Conservation (phyloP, 2,888 invertebrate species). For the Xestia rhomboidea region DNA sequence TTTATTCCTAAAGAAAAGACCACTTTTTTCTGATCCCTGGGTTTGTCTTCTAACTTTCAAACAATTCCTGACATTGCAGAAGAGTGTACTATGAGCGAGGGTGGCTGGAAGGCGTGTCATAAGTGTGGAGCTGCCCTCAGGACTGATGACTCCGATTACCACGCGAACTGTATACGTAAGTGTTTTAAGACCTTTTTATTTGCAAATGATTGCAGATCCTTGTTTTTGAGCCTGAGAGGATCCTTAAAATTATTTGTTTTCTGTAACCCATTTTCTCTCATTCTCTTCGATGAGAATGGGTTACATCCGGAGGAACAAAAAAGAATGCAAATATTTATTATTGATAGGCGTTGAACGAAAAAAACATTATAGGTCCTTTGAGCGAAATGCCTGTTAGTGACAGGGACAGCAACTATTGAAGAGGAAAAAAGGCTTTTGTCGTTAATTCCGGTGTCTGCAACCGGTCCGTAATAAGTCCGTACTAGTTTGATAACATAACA, state of each 20-base stretch:
- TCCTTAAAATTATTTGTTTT: not conserved
- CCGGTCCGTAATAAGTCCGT: too few species aligned
- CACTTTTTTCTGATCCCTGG: not conserved
- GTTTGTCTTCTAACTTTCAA: not conserved
- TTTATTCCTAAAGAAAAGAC: not conserved
- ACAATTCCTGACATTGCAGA: conserved; percentile 72
- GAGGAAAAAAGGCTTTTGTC: too few species aligned
- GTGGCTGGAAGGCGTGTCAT: conserved; percentile 84
- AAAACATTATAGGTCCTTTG: not conserved
- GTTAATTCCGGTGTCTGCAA: too few species aligned
- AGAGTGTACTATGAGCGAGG: conserved; percentile 85
- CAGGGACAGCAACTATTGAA: not conserved
- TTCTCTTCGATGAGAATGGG: not conserved
- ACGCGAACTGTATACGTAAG: conserved; percentile 87
- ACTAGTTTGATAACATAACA: too few species aligned
- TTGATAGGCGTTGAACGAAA: too few species aligned
- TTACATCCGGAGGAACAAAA: not conserved
- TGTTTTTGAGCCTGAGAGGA: not conserved
- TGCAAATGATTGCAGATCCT: not conserved
- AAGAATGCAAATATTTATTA: not conserved
- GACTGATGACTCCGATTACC: conserved; percentile 83
- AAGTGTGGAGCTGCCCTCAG: conserved; percentile 85
- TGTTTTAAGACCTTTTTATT: conserved; percentile 36
- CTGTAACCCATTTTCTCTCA: not conserved
- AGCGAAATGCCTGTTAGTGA: not conserved